phyloP scores from a whole-genome alignment of 2,888 invertebrate species.

The Hemistola chrysoprasaria region DNA sequence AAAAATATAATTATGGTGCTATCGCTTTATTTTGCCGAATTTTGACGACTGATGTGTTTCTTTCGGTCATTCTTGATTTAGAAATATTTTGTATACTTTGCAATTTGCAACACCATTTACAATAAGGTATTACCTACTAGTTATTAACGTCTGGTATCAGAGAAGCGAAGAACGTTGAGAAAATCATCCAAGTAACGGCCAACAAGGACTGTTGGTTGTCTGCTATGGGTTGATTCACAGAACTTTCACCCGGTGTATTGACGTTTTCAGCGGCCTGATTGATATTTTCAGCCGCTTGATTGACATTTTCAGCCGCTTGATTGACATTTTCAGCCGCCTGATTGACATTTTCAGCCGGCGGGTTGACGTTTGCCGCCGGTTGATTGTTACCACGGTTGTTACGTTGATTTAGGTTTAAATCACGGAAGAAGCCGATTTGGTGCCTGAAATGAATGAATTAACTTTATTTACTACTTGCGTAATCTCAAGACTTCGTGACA shows the following conservation, averaged over 20 bases:
- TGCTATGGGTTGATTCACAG: conserved; percentile 37
- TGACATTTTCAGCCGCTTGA: conserved; percentile 20
- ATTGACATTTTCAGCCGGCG: conserved; percentile 8
- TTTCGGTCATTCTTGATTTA: too few relatives aligned
- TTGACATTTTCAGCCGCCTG: conserved; percentile 20
- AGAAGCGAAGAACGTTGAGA: conserved; percentile 96
- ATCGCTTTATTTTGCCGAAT: too few relatives aligned
- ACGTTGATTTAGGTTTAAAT: conserved; percentile 64
- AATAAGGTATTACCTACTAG: too few relatives aligned
- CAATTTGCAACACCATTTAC: too few relatives aligned
- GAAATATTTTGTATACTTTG: conserved; percentile 3
- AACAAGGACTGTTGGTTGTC: conserved; percentile 75
- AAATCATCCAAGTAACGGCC: conserved; percentile 93
- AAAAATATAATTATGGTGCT: too few relatives aligned
- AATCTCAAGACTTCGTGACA: too few relatives aligned
- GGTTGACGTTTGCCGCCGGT: conserved; percentile 13
- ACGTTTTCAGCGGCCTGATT: conserved; percentile 31
- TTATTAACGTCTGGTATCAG: conserved; percentile 93
- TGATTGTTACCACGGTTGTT: conserved; percentile 23
- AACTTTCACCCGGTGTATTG: conserved; percentile 24
- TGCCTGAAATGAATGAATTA: conserved; percentile 71
- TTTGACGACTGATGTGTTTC: too few relatives aligned
- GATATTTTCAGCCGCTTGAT: conserved; percentile 19
- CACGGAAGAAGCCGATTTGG: conserved; percentile 89
- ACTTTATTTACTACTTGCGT: conserved; percentile 9